Evolutionary conservation across 2,797 vertebrate species (phyloP).

Genomic region (Chelon labrosus): DNA sequence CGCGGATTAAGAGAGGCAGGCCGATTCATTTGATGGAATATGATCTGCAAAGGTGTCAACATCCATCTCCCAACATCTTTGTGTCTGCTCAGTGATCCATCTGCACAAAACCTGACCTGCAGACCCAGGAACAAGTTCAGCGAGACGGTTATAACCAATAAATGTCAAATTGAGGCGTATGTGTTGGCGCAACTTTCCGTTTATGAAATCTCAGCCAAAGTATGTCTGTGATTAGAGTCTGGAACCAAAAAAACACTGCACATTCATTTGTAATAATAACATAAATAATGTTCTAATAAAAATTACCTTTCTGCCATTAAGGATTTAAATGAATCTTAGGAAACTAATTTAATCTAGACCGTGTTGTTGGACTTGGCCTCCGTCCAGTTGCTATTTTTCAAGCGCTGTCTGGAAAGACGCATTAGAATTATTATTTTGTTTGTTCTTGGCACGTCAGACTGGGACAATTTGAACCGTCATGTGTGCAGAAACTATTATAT

Average conservation of each 20-base stretch:
- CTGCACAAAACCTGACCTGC: constrained; percentile 12
- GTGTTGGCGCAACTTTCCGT: neutral
- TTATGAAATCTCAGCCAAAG: neutral
- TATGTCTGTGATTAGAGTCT: neutral
- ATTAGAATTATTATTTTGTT: neutral
- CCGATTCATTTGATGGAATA: constrained; percentile 30
- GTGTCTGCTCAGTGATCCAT: constrained; percentile 32
- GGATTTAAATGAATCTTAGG: neutral
- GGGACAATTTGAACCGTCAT: neutral
- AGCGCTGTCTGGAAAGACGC: neutral
- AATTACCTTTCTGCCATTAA: neutral
- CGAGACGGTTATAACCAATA: neutral
- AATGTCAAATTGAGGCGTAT: neutral
- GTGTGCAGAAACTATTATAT: constrained; percentile 13
- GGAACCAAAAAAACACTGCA: neutral
- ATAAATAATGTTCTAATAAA: neutral
- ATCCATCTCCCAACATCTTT: constrained; percentile 18
- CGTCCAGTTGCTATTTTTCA: constrained; percentile 12
- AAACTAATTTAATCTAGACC: neutral
- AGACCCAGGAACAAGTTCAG: too few species aligned
- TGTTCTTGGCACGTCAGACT: constrained; percentile 4
- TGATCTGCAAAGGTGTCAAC: constrained; percentile 45
- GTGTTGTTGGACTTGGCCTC: constrained; percentile 6
- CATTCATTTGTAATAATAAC: neutral
- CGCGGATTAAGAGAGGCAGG: constrained; percentile 30